Percentiles rank a stretch among this genome's conserved stretches.
Evolutionary conservation across 2,113 vertebrate species (phyloP).

Genomic region (Zapornia atra): DNA sequence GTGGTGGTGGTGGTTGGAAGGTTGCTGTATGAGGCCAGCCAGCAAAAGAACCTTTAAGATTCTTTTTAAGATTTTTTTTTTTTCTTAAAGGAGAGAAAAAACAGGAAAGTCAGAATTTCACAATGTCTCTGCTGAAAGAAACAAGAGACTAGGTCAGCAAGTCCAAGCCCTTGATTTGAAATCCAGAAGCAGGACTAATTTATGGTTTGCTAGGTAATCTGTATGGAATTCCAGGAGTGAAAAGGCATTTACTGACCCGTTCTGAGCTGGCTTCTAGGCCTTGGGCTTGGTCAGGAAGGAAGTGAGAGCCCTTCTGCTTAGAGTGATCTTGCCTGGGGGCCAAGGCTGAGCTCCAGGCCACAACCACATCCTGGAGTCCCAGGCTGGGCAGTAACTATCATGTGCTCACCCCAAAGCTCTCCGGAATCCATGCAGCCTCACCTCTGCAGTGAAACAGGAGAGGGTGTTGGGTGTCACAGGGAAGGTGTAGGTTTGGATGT

Average conservation of each 20-base stretch:
- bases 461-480: not conserved
- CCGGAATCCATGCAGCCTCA: not conserved
- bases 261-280: not conserved
- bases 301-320: not conserved
- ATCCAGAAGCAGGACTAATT: not conserved
- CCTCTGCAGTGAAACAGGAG: not conserved
- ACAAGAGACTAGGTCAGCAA: not conserved
- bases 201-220: not conserved
- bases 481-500: not conserved
- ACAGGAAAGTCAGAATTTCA: not conserved
- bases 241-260: not conserved
- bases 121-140: not conserved
- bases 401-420: not conserved
- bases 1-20: not conserved
- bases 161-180: constrained; percentile 40
- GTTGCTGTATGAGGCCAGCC: not conserved
- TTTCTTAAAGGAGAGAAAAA: not conserved
- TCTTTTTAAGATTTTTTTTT: not conserved
- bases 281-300: not conserved
- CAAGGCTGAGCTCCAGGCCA: not conserved
- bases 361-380: not conserved
- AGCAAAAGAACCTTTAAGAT: not conserved
- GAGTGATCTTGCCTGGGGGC: not conserved
- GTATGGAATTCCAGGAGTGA: not conserved
- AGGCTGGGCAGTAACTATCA: not conserved